A percentile compares a stretch with the other conserved stretches of the same genome.
phyloP scores from a whole-genome alignment of 2,888 invertebrate genomes.

The Caenorhabditis becei region DNA sequence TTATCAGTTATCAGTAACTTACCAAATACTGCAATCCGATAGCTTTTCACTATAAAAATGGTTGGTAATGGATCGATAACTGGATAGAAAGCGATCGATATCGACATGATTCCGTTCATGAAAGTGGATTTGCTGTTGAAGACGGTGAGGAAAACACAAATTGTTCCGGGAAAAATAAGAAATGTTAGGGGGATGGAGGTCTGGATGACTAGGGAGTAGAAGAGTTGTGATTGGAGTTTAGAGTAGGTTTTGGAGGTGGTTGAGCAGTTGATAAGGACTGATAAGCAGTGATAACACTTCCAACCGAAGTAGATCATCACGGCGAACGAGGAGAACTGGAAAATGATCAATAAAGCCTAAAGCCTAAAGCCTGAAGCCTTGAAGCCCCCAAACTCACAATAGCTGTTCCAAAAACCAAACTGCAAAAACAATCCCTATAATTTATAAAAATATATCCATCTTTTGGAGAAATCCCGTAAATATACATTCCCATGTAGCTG shows the following conservation, averaged over 20 bases:
- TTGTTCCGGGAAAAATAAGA: neutral
- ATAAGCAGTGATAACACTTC: slow-evolving; percentile 15
- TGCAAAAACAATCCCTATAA: slow-evolving; percentile 1
- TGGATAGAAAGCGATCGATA: slow-evolving; percentile 26
- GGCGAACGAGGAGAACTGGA: neutral
- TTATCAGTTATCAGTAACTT: too few species aligned
- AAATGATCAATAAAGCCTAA: neutral
- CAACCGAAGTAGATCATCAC: slow-evolving; percentile 10
- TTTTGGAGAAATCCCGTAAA: slow-evolving; percentile 7
- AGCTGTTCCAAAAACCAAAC: neutral
- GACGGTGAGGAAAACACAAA: neutral
- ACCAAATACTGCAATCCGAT: slow-evolving; percentile 12
- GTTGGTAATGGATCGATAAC: slow-evolving; percentile 29
- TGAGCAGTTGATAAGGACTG: neutral
- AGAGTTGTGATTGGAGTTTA: slow-evolving; percentile 28
- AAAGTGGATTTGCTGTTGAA: neutral
- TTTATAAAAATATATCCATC: neutral
- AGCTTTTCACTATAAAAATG: slow-evolving; percentile 29
- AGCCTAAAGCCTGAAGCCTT: too few species aligned
- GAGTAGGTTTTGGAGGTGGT: neutral
- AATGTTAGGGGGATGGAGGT: slow-evolving; percentile 15
- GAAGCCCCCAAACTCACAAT: neutral
- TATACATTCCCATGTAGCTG: slow-evolving; percentile 4
- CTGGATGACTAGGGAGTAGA: slow-evolving; percentile 15
- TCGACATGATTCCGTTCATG: slow-evolving; percentile 16